phyloP scores from a whole-genome alignment of 2,113 vertebrate genomes.

The Apodemus speciosus region DNA sequence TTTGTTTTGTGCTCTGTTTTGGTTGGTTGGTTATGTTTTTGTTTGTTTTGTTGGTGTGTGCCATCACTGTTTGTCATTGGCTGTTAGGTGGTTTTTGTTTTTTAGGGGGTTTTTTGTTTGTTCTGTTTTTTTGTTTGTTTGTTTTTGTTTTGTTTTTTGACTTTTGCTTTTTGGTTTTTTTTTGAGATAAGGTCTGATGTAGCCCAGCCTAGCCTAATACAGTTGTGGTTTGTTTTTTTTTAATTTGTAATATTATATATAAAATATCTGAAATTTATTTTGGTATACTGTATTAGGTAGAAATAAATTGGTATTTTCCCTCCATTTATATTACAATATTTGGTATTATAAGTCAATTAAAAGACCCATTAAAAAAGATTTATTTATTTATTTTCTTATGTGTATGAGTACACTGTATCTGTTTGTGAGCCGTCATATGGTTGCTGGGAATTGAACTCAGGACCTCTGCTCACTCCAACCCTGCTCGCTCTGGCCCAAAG shows the following conservation, averaged over 20 bases:
- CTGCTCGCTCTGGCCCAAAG: no score
- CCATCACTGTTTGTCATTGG: no score
- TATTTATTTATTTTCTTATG: no score
- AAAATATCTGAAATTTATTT: constrained; percentile 47
- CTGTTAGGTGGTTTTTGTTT: no score
- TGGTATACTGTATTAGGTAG: constrained; percentile 5
- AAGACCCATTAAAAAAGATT: neutral
- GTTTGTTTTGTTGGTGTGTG: neutral
- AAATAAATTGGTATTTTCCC: neutral
- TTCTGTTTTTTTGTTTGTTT: no score
- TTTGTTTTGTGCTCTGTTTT: neutral
- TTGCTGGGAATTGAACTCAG: no score
- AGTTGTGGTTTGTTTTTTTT: neutral
- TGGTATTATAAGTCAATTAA: neutral
- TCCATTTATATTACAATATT: neutral
- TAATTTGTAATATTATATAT: constrained; percentile 37
- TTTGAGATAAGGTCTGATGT: neutral
- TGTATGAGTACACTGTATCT: no score
- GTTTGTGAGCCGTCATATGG: no score
- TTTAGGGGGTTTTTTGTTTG: no score
- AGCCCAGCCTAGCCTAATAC: neutral
- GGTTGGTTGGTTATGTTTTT: neutral
- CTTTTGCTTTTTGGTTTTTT: neutral
- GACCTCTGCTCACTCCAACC: no score
- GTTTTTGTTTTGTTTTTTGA: no score